These are phyloP conservation scores for Rhincodon typus DNA, from an alignment of 2,797 vertebrate species.

Conservation along the genomic window DNA sequence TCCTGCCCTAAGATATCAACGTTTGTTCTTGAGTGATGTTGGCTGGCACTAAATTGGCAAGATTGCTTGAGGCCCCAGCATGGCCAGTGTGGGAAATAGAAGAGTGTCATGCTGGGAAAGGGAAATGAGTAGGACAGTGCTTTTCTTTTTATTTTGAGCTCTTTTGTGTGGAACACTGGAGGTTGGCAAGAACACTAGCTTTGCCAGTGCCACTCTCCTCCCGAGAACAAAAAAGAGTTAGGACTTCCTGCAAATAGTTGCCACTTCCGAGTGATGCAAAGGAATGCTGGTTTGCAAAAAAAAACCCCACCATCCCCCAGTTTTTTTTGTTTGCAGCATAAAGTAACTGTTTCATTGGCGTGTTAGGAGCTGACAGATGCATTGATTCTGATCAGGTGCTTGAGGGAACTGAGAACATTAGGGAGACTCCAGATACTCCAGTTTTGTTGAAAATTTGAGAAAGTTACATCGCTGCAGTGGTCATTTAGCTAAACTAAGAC, in stretches of 20 bases:
- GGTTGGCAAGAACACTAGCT: neutral
- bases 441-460: neutral
- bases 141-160: neutral
- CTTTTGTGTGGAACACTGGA: neutral
- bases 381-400: neutral
- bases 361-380: neutral
- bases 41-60: neutral
- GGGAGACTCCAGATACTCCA: neutral
- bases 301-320: no score
- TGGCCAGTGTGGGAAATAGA: neutral
- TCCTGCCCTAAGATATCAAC: neutral
- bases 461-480: neutral
- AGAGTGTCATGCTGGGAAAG: neutral
- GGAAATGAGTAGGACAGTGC: neutral
- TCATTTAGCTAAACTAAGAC: neutral
- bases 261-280: neutral
- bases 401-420: neutral
- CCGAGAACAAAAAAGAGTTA: neutral
- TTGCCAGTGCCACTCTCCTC: neutral
- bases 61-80: neutral
- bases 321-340: neutral
- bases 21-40: neutral
- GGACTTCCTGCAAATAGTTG: neutral
- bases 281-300: neutral
- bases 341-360: neutral